Base-by-base conservation (phyloP, 1,140 invertebrate genomes). In the Whitmania pigra region DNA sequence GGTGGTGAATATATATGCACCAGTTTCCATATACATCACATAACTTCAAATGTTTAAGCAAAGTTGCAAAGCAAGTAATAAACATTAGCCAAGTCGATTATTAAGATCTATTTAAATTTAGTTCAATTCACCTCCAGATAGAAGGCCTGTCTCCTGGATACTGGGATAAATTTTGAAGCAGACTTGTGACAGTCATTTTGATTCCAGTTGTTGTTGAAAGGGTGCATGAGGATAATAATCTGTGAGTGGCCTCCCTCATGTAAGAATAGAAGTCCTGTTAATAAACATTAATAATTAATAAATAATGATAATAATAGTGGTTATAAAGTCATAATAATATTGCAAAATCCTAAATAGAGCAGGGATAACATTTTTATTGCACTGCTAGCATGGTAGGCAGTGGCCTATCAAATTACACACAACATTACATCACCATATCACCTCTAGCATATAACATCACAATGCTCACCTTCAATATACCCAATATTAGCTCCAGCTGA, bases 401-500 rank as follows among this genome's bases (percentile, higher is more conserved):
- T n/a, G n/a, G n/a, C n/a, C 31, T 36, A 36, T 2, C 31, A 36
- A 36, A 36, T 36, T 36, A 36, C 6, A 6, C 31, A 2, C 6
- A 36, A 36, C 31, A 36, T 36, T 36, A 36, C 31, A 36, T 36
- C 2, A 36, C 31, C 31, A 36, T 36, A 36, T 36, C 31, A 36
- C 31, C 2, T 36, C 2, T 36, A 3, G 13, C 43, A 17, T 13
- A 49, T 49, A 7, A 11, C 9, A 1, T 49, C 43, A 63, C 6
- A 53, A 25, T 3, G 11, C 71, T 77, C 79, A 89, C 89, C 85
- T 92, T 91, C 0, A 96, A 80, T 25, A 92, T 92, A 22, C 90
- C 88, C 0, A 97, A 82, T 80, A 99, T 96, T 1, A 93, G 96
- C 81, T 97, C 94, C 53, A 99, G 80, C 83, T 99, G 95, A 82